Base-by-base conservation (phyloP, 2,888 invertebrate species). In the Leptothorax acervorum region DNA sequence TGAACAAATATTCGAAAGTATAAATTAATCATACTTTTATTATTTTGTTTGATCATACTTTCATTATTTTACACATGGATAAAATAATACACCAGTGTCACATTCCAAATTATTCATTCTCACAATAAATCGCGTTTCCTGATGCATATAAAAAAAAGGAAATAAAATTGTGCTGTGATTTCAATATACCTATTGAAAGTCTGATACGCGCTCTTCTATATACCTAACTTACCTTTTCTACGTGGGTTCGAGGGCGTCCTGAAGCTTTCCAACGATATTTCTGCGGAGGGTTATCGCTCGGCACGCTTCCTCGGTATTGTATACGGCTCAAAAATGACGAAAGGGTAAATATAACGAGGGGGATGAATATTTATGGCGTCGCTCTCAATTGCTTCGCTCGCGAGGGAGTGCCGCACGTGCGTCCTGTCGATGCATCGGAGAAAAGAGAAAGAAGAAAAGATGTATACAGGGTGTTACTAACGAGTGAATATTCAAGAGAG, bases 351-450 rank as follows among this genome's bases (percentile, higher is more conserved):
- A 90, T 90, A 89, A 92, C 89, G 89, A 91, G 86, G 89, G 85
- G 83, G 86, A 90, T 92, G 90, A 91, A 92, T 92, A 92, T 92
- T 92, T 92, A 92, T 92, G 89, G 84, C 85, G 70, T 75, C 85
- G 84, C 65, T 82, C 84, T 83, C 87, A 85, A 87, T 86, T 85
- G 86, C 85, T 82, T 55, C 62, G 73, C 35, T 60, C 60, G 62
- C 62, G 74, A 81, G 68, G 81, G 79, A 84, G 79, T 84, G 48
- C 60, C 66, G 45, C 65, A 74, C 76, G 84, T 85, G 68, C 71
- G 71, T 75, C 74, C 78, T 82, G 83, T 73, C 83, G 75, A 63
- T 82, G 82, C 85, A 76, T 85, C 85, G 57, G 57, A 70, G 83
- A 86, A 51, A 76, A 12, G 73, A 70, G 31, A 74, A n/a, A 35